Evolutionary conservation across 1,140 invertebrate genomes (phyloP).

Genomic region (Trinorchestia longiramus): DNA sequence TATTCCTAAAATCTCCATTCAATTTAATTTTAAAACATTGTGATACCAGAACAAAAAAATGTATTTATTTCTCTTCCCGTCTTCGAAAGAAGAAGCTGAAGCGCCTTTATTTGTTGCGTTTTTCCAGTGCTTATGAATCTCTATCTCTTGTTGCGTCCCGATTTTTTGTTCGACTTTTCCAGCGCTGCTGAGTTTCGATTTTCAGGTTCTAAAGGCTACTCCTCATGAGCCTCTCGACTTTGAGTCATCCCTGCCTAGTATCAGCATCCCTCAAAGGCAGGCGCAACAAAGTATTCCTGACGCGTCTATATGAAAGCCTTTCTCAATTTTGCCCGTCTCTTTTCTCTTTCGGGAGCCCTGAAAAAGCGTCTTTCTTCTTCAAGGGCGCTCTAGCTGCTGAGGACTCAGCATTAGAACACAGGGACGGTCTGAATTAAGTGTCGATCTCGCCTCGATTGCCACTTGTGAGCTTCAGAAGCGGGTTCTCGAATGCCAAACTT

Average conservation of each 20-base stretch:
- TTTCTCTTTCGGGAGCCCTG: neutral
- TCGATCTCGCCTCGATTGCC: neutral
- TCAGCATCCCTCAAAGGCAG: neutral
- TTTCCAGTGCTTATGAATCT: neutral
- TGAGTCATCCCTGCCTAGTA: neutral
- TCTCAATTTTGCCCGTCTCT: neutral
- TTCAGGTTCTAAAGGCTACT: neutral
- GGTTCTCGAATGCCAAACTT: neutral
- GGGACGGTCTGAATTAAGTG: neutral
- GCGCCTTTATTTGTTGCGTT: neutral
- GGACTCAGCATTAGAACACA: neutral
- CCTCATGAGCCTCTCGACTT: neutral
- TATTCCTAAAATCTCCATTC: too few species aligned
- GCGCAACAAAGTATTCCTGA: constrained; percentile 19
- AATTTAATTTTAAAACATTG: neutral
- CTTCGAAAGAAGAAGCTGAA: neutral
- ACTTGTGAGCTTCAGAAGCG: neutral
- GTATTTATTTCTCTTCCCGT: neutral
- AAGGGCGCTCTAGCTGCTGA: neutral
- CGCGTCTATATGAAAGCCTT: neutral
- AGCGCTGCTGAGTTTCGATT: neutral
- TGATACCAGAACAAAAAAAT: neutral
- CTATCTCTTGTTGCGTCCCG: neutral
- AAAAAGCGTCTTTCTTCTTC: neutral
- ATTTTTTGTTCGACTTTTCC: neutral